A percentile compares a stretch with the other conserved stretches of the same genome.
These are phyloP conservation scores for Drosophila nr. fundita DNA, from an alignment of 2,888 invertebrate species.

Conservation along the genomic window DNA sequence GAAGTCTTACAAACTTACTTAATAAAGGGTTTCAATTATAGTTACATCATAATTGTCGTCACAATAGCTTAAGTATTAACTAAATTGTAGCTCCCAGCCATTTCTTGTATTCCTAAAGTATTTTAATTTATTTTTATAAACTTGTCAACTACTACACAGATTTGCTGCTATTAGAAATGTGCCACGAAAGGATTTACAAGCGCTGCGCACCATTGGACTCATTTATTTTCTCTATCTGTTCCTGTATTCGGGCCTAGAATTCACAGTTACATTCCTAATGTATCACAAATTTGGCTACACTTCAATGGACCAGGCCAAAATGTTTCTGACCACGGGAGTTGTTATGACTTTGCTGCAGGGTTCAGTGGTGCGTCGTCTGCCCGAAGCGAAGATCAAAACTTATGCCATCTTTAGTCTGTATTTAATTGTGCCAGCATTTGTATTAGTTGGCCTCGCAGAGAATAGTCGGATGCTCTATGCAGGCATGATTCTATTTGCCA, in stretches of 20 bases:
- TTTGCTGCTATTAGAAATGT: constrained; percentile 90
- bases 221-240: constrained; percentile 96
- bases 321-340: constrained; percentile 96
- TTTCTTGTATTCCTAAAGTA: neutral
- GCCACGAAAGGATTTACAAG: constrained; percentile 87
- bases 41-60: neutral
- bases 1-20: neutral
- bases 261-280: constrained; percentile 97
- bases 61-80: neutral
- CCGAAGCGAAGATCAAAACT: constrained; percentile 89
- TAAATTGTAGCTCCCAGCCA: neutral
- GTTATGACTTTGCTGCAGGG: constrained; percentile 97
- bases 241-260: constrained; percentile 98
- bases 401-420: constrained; percentile 91
- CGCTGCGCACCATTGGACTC: constrained; percentile 89
- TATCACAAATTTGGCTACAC: constrained; percentile 95
- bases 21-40: neutral
- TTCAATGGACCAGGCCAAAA: constrained; percentile 98
- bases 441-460: constrained; percentile 91
- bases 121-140: neutral
- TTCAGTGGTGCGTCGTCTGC: constrained; percentile 92
- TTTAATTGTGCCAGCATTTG: constrained; percentile 94
- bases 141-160: constrained; percentile 71
- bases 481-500: constrained; percentile 94
- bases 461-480: constrained; percentile 88